Evolutionary conservation across 37 sponge, comb jelly and placozoan genomes (phyloP).

Genomic region (Sycon ciliatum): DNA sequence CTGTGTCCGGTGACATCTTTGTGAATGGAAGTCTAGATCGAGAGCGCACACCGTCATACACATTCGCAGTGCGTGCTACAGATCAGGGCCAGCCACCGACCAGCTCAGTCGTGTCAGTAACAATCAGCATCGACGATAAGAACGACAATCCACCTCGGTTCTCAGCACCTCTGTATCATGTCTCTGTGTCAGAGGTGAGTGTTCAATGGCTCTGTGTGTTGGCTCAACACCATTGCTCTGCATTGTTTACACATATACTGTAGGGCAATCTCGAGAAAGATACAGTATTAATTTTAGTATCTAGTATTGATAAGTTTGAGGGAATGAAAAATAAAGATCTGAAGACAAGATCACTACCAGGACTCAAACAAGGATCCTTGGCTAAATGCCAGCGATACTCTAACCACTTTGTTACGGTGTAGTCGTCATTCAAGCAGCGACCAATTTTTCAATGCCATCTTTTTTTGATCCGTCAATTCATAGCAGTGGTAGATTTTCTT

Average conservation of each 20-base stretch:
- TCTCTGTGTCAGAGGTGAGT: no score
- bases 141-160: conserved; percentile 68
- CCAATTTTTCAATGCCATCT: not conserved
- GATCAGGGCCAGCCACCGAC: conserved; percentile 45
- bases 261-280: no score
- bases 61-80: conserved; percentile 23
- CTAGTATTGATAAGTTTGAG: no score
- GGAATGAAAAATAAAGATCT: no score
- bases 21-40: conserved; percentile 24
- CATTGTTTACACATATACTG: no score
- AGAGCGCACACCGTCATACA: not conserved
- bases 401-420: conserved; percentile 13
- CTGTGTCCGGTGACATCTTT: conserved; percentile 11
- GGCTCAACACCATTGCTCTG: no score
- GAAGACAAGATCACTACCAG: no score
- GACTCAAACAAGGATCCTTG: no score
- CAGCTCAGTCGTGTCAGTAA: conserved; percentile 20
- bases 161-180: conserved; percentile 5
- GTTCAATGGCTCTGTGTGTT: no score
- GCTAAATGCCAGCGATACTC: not conserved
- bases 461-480: not conserved
- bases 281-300: no score
- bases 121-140: conserved; percentile 37
- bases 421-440: no score
- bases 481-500: no score